phyloP scores from a whole-genome alignment of 2,797 vertebrate species.

The Dicrostonyx torquatus region DNA sequence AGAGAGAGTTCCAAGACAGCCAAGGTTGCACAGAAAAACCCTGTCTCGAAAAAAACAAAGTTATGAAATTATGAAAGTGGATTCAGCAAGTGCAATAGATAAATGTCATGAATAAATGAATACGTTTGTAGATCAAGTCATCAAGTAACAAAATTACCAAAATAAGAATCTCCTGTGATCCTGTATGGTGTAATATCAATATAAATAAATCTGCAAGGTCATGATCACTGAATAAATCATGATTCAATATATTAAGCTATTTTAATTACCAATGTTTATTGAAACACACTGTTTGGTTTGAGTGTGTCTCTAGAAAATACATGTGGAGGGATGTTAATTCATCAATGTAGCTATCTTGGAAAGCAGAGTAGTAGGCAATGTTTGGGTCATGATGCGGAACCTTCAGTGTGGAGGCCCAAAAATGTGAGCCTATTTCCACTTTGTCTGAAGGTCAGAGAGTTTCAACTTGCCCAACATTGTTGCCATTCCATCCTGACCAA shows the following conservation, averaged over 20 bases:
- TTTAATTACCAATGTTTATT: not conserved
- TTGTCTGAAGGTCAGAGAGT: no score
- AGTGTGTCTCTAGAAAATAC: not conserved
- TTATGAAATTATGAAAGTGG: slow-evolving; percentile 3
- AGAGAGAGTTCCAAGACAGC: no score
- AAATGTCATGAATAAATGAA: not conserved
- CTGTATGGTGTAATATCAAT: not conserved
- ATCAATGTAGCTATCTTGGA: not conserved
- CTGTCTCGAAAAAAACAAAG: no score
- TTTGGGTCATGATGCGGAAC: not conserved
- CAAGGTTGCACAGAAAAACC: no score
- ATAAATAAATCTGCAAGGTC: not conserved
- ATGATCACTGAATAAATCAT: slow-evolving; percentile 26
- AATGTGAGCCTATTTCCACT: no score
- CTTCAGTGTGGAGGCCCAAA: not conserved
- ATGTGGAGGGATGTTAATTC: not conserved
- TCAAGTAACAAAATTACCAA: slow-evolving; percentile 35
- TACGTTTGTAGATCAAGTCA: not conserved
- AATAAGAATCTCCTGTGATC: slow-evolving; percentile 33
- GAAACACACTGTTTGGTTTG: not conserved
- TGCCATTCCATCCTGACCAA: no score
- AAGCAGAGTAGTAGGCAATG: not conserved
- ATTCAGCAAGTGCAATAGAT: not conserved
- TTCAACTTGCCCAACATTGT: no score
- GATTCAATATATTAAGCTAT: not conserved